A percentile compares a stretch with the other conserved stretches of the same genome.
These are phyloP conservation scores for Cyaniris semiargus DNA, from an alignment of 2,888 invertebrate genomes.

Conservation along the genomic window DNA sequence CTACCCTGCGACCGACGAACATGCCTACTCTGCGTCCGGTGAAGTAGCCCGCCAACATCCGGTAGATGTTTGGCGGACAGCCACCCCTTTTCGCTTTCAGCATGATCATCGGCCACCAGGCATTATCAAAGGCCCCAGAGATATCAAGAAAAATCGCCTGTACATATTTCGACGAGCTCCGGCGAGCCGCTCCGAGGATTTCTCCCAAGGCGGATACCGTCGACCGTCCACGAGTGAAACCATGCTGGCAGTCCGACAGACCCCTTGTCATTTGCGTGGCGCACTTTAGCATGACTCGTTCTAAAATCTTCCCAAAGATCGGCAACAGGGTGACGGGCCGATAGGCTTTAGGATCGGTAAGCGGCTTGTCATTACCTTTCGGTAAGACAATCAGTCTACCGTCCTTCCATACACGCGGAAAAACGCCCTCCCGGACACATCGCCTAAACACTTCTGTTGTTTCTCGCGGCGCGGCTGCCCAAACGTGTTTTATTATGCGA, in stretches of 20 bases:
- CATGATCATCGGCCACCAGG: slow-evolving; percentile 52
- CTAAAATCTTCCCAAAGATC: too few relatives aligned
- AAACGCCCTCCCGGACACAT: slow-evolving; percentile 42
- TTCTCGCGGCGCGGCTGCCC: slow-evolving; percentile 38
- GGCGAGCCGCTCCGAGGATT: too few relatives aligned
- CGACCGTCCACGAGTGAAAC: too few relatives aligned
- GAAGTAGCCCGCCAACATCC: too few relatives aligned
- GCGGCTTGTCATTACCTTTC: slow-evolving; percentile 40
- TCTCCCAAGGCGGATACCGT: too few relatives aligned
- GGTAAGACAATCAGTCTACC: slow-evolving; percentile 39
- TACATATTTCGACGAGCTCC: too few relatives aligned
- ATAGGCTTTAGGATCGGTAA: slow-evolving; percentile 41
- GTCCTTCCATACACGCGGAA: slow-evolving; percentile 36
- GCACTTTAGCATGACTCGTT: slow-evolving; percentile 37
- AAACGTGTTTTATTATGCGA: slow-evolving; percentile 40
- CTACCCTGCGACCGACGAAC: too few relatives aligned
- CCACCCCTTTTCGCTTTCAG: slow-evolving; percentile 43
- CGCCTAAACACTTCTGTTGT: slow-evolving; percentile 32
- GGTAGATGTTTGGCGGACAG: slow-evolving; percentile 39
- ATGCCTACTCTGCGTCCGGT: too few relatives aligned
- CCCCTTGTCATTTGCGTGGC: too few relatives aligned
- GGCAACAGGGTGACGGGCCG: slow-evolving; percentile 46
- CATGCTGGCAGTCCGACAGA: too few relatives aligned
- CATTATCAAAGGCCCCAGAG: slow-evolving; percentile 46
- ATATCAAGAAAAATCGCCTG: slow-evolving; percentile 43